phyloP scores from a whole-genome alignment of 1,140 invertebrate genomes.

The Druon quercuslanigerum region DNA sequence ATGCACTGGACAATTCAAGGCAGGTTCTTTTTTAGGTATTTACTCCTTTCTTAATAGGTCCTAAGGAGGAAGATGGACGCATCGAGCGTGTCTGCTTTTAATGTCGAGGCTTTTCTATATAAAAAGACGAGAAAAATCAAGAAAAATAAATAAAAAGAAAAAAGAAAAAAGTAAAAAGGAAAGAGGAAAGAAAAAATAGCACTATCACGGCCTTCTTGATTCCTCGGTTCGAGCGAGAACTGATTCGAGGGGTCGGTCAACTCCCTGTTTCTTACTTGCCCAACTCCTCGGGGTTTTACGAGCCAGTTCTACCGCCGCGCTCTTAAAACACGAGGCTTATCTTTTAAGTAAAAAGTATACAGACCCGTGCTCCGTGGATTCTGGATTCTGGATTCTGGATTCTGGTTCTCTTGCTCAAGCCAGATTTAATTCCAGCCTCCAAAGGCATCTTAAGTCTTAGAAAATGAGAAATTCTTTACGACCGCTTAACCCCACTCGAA shows the following conservation, averaged over 20 bases:
- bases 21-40: constrained; percentile 24
- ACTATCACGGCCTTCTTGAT: constrained; percentile 46
- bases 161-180: too few species aligned
- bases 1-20: constrained; percentile 27
- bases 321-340: constrained; percentile 64
- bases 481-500: constrained; percentile 25
- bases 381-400: constrained; percentile 43
- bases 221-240: constrained; percentile 44
- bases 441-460: constrained; percentile 30
- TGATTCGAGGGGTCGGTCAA: constrained; percentile 60
- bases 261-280: constrained; percentile 48
- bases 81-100: constrained; percentile 48
- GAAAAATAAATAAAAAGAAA: too few species aligned
- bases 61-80: constrained; percentile 18
- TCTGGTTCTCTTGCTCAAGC: constrained; percentile 48
- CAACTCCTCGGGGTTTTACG: constrained; percentile 59
- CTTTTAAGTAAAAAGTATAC: constrained; percentile 62
- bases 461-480: constrained; percentile 31
- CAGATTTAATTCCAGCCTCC: constrained; percentile 52
- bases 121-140: too few species aligned
- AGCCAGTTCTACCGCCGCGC: constrained; percentile 55
- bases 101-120: constrained; percentile 41
- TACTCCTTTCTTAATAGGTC: constrained; percentile 18
- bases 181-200: background rate
- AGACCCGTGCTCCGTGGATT: constrained; percentile 50